phyloP scores from a whole-genome alignment of 2,797 vertebrate species.

The Acridotheres tristis region DNA sequence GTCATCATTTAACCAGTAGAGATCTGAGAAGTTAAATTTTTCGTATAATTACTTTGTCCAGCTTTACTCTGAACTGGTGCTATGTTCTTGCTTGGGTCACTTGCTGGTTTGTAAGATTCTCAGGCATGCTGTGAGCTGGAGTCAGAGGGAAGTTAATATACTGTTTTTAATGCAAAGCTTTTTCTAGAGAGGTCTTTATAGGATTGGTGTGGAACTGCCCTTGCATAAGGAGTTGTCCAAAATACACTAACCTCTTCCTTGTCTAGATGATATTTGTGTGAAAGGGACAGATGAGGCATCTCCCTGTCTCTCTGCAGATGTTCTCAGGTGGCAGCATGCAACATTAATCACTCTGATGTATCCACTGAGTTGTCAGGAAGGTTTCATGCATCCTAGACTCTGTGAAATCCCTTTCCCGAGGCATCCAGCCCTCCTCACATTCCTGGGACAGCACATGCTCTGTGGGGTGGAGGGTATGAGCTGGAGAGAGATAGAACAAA shows the following conservation, averaged over 20 bases:
- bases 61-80: background rate
- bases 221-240: background rate
- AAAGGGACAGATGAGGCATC: background rate
- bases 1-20: background rate
- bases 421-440: background rate
- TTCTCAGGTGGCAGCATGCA: background rate
- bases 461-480: background rate
- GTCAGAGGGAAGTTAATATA: background rate
- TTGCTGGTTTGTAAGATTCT: background rate
- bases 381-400: background rate
- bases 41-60: background rate
- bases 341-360: background rate
- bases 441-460: background rate
- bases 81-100: background rate
- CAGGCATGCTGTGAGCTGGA: background rate
- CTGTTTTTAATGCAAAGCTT: background rate
- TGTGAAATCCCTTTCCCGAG: background rate
- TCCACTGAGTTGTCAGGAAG: background rate
- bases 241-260: background rate
- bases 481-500: background rate
- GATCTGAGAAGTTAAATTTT: background rate
- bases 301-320: background rate
- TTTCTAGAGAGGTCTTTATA: background rate
- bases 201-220: background rate
- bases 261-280: background rate